Base-by-base conservation (phyloP, 2,888 invertebrate genomes). In the Hirtodrosophila histrioides region DNA sequence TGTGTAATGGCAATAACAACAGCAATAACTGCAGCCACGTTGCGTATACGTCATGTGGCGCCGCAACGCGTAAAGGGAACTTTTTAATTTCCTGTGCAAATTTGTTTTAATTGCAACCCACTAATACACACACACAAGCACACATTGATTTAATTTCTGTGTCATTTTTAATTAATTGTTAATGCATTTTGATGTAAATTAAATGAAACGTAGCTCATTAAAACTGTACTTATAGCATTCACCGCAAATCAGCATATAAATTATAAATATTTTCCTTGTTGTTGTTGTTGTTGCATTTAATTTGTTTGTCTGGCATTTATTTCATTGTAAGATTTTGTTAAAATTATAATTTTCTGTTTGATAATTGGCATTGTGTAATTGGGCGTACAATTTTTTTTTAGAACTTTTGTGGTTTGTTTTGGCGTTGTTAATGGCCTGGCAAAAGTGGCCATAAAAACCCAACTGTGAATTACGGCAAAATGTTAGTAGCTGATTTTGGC, bases 1-100 rank as follows among this genome's bases (percentile, higher is more conserved):
- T 31, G 1, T 31, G 35, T 24, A 62, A 41, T 31, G 12, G 36
- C 17, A 41, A n/a, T 43, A 41, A 43, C 54, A 61, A 65, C 53
- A 11, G 49, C 81, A 72, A 87, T 82, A 82, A 75, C 51, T 53
- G 75, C 62, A 54, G 70, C 84, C 86, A 51, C 83, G 69, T 67
- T 82, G 86, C 78, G 86, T 69, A 88, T 82, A 83, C 84, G 88
- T 83, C 86, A 82, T 82, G 66, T 87, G 69, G 62, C 55, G 72
- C 72, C 56, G 55, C 48, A 65, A 48, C 60, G 50, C 57, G 36
- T 12, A 64, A 61, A 56, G 53, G 49, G 61, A 63, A 67, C 54
- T 63, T 82, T 87, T 64, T 73, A 58, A 70, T 82, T 69, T 75
- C 61, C 77, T 66, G 55, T 50, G 50, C 50, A 76, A 76, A 75